phyloP scores from a whole-genome alignment of 1,140 invertebrate species.

The Orussus abietinus region DNA sequence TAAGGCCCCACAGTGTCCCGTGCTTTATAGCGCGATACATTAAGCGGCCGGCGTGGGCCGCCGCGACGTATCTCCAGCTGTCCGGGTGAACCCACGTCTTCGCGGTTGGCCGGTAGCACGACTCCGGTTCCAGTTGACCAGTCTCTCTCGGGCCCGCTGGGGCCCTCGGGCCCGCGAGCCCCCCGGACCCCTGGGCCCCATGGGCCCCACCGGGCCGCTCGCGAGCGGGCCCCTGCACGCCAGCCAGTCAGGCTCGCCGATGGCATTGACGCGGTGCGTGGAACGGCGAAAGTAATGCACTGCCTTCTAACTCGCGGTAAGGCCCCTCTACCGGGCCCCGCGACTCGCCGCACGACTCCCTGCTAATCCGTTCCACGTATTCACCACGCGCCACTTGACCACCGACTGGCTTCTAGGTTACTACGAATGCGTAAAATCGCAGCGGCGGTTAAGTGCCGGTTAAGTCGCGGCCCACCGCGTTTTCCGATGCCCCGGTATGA shows the following conservation, averaged over 20 bases:
- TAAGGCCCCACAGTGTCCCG: constrained; percentile 24
- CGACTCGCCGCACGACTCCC: neutral
- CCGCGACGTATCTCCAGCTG: constrained; percentile 32
- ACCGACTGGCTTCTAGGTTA: constrained; percentile 42
- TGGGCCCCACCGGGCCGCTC: too few species aligned
- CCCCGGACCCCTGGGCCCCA: too few species aligned
- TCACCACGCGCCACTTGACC: constrained; percentile 23
- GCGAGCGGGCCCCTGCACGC: too few species aligned
- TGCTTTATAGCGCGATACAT: constrained; percentile 43
- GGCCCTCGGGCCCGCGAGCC: too few species aligned
- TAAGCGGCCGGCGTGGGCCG: constrained; percentile 41
- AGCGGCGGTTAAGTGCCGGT: too few species aligned
- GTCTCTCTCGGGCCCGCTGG: constrained; percentile 23
- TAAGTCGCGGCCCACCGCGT: neutral
- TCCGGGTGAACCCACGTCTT: constrained; percentile 30
- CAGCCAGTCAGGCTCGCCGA: constrained; percentile 22
- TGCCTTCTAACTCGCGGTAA: constrained; percentile 11
- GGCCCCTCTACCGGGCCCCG: constrained; percentile 7
- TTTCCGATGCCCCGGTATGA: neutral
- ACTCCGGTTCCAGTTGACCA: constrained; percentile 42
- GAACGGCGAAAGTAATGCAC: constrained; percentile 41
- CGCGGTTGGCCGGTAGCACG: constrained; percentile 19
- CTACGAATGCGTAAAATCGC: constrained; percentile 44
- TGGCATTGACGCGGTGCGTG: constrained; percentile 37
- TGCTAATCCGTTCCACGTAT: constrained; percentile 25